These are phyloP conservation scores for Melanargia galathea DNA, from an alignment of 2,888 invertebrate species.

Conservation along the genomic window DNA sequence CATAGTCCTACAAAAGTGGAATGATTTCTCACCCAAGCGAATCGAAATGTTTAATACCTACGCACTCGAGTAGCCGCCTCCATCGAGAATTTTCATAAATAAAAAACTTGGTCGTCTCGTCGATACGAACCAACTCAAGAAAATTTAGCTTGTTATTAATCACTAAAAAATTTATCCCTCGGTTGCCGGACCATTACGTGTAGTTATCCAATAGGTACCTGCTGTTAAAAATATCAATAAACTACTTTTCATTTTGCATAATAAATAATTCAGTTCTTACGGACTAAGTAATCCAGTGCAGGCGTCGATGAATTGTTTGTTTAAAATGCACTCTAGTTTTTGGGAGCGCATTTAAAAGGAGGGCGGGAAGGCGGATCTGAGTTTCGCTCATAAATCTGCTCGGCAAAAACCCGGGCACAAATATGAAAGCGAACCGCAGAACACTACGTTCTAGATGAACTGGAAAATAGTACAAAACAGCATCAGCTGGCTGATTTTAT, in stretches of 20 bases:
- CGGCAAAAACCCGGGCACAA: slow-evolving; percentile 31
- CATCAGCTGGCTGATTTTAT: slow-evolving; percentile 13
- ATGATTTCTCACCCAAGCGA: too few relatives aligned
- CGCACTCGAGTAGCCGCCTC: too few relatives aligned
- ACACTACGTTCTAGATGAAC: slow-evolving; percentile 15
- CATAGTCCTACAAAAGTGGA: too few relatives aligned
- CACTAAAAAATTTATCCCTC: too few relatives aligned
- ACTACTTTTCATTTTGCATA: neutral
- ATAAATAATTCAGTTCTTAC: slow-evolving; percentile 6
- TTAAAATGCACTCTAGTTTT: slow-evolving; percentile 39
- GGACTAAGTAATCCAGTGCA: neutral
- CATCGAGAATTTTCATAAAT: too few relatives aligned
- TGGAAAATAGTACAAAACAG: slow-evolving; percentile 11
- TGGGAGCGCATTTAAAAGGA: slow-evolving; percentile 40
- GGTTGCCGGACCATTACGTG: too few relatives aligned
- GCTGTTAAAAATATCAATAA: neutral
- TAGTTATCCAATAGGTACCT: too few relatives aligned
- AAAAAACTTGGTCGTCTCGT: too few relatives aligned
- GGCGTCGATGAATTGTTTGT: slow-evolving; percentile 30
- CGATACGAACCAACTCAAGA: too few relatives aligned
- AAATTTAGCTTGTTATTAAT: too few relatives aligned
- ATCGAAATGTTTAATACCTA: too few relatives aligned
- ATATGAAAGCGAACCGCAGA: slow-evolving; percentile 31
- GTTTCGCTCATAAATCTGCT: slow-evolving; percentile 35
- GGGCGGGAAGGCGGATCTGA: slow-evolving; percentile 35